A percentile compares a stretch with the other conserved stretches of the same genome.
phyloP scores from a whole-genome alignment of 2,888 invertebrate species.

The Galerucella nymphaeae region DNA sequence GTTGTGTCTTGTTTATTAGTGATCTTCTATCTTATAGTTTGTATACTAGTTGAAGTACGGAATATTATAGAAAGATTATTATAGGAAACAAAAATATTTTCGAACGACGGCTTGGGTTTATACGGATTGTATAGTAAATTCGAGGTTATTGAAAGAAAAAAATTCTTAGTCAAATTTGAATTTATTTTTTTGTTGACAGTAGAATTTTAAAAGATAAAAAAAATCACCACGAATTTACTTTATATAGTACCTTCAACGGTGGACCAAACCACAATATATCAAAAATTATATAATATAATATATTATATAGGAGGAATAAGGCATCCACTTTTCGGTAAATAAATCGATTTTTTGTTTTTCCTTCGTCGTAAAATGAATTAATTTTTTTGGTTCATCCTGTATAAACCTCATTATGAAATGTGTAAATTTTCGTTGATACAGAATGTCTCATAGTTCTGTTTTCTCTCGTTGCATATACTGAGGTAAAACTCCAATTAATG shows the following conservation, averaged over 20 bases:
- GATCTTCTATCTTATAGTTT: slow-evolving; percentile 60
- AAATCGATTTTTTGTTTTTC: too few relatives aligned
- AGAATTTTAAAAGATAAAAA: neutral
- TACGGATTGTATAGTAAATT: slow-evolving; percentile 49
- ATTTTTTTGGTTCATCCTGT: too few relatives aligned
- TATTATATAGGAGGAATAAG: neutral
- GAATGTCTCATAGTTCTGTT: too few relatives aligned
- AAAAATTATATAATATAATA: slow-evolving; percentile 33
- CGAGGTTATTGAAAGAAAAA: neutral
- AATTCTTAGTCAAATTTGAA: too few relatives aligned
- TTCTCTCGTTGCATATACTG: too few relatives aligned
- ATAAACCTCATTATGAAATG: too few relatives aligned
- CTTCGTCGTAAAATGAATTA: too few relatives aligned
- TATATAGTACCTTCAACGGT: slow-evolving; percentile 42
- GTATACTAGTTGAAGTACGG: slow-evolving; percentile 58
- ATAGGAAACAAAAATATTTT: slow-evolving; percentile 23
- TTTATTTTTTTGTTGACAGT: too few relatives aligned
- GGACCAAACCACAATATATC: slow-evolving; percentile 59
- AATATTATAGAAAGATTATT: slow-evolving; percentile 49
- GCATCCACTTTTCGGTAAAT: neutral
- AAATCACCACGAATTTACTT: slow-evolving; percentile 7
- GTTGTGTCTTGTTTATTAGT: slow-evolving; percentile 61
- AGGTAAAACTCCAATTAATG: too few relatives aligned
- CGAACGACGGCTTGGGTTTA: slow-evolving; percentile 54
- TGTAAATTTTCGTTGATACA: too few relatives aligned